Percentiles rank a stretch among this genome's conserved stretches.
These are phyloP conservation scores for Rhinella marina DNA, from an alignment of 2,797 vertebrate genomes.

Conservation along the genomic window DNA sequence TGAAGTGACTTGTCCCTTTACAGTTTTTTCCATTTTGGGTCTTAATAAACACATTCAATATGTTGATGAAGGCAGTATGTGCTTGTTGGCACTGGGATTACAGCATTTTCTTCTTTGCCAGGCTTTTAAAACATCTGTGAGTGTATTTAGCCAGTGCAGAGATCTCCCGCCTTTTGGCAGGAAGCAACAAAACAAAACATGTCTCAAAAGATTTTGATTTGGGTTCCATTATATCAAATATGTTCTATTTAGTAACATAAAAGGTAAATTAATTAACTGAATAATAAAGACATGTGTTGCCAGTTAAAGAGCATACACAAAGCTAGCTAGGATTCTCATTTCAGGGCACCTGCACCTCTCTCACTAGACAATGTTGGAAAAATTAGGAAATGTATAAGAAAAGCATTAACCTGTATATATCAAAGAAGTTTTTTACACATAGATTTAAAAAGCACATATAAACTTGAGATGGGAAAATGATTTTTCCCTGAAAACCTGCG, in stretches of 20 bases:
- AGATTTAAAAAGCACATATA: too few relatives aligned
- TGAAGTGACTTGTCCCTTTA: conserved; percentile 22
- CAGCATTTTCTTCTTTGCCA: conserved; percentile 21
- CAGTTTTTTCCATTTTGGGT: conserved; percentile 27
- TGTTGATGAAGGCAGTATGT: conserved; percentile 48
- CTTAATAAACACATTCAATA: conserved; percentile 55
- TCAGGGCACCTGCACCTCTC: not conserved
- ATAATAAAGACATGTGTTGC: conserved; percentile 21
- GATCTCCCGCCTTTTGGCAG: conserved; percentile 48
- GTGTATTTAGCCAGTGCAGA: conserved; percentile 37
- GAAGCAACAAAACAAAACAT: conserved; percentile 40
- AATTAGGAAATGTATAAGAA: not conserved
- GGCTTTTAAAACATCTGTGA: conserved; percentile 57
- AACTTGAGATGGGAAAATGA: too few relatives aligned
- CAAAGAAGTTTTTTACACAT: not conserved
- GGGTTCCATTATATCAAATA: conserved; percentile 44
- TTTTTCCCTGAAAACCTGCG: too few relatives aligned
- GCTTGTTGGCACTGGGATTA: conserved; percentile 48
- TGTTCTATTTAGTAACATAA: conserved; percentile 44
- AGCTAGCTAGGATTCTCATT: not conserved
- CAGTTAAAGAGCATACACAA: not conserved
- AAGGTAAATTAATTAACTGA: not conserved
- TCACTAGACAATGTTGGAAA: not conserved
- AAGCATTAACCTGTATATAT: not conserved
- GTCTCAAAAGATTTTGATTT: conserved; percentile 41